Evolutionary conservation across 2,888 invertebrate genomes (phyloP).

Genomic region (Zaprionus lineosus): DNA sequence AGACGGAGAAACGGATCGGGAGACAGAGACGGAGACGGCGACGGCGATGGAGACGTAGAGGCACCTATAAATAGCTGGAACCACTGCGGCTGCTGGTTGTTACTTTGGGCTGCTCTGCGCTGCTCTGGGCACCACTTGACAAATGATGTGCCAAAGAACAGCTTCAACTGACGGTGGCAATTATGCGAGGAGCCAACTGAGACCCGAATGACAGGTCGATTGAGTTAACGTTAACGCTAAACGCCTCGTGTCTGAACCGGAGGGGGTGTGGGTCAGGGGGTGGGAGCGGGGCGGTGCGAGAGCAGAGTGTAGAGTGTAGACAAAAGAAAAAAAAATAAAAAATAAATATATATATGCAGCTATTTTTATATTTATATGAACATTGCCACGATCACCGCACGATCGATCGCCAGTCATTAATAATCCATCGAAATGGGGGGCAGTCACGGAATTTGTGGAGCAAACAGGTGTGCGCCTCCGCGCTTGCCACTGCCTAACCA

Average conservation of each 20-base stretch:
- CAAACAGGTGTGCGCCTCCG: conserved; percentile 63
- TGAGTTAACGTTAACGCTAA: conserved; percentile 81
- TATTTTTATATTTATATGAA: conserved; percentile 64
- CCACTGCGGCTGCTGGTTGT: conserved; percentile 38
- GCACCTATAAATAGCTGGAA: conserved; percentile 53
- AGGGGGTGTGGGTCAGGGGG: conserved; percentile 14
- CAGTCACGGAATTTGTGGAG: conserved; percentile 38
- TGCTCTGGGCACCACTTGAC: conserved; percentile 61
- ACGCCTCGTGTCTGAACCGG: conserved; percentile 57
- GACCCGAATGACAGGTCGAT: conserved; percentile 81
- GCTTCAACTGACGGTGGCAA: conserved; percentile 80
- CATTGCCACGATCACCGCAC: conserved; percentile 56
- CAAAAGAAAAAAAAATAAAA: conserved; percentile 6
- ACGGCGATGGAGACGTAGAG: neutral
- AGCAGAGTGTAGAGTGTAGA: no score
- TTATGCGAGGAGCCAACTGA: conserved; percentile 76
- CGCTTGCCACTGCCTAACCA: conserved; percentile 1
- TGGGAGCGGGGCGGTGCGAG: neutral
- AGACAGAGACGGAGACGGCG: conserved; percentile 20
- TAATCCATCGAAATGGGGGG: conserved; percentile 67
- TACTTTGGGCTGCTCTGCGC: conserved; percentile 7
- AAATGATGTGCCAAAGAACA: conserved; percentile 81
- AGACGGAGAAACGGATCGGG: no score
- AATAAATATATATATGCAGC: conserved; percentile 34
- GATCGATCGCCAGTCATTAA: conserved; percentile 80